phyloP scores from a whole-genome alignment of 2,797 vertebrate species.

The Podargus strigoides region DNA sequence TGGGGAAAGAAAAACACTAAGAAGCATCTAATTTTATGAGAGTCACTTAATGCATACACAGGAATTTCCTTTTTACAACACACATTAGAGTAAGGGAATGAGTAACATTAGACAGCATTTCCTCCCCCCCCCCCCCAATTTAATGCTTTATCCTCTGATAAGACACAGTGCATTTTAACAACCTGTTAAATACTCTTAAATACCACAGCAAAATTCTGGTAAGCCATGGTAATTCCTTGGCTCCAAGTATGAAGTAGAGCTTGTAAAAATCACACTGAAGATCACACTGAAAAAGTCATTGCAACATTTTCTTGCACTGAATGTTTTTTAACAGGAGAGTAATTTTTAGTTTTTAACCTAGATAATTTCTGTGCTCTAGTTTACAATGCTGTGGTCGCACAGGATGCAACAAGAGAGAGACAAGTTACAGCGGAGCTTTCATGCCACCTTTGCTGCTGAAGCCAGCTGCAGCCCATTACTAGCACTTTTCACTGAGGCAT shows the following conservation, averaged over 20 bases:
- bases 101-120: background rate
- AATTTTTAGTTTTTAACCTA: background rate
- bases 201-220: background rate
- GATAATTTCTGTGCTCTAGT: background rate
- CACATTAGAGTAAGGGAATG: background rate
- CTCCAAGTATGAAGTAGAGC: background rate
- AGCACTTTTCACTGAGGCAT: background rate
- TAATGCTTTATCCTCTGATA: background rate
- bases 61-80: background rate
- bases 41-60: background rate
- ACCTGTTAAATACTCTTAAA: background rate
- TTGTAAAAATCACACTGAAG: background rate
- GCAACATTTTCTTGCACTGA: background rate
- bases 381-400: background rate
- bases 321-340: background rate
- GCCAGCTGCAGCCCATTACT: background rate
- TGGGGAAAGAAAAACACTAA: background rate
- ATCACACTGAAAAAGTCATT: background rate
- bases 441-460: background rate
- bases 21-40: background rate
- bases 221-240: background rate
- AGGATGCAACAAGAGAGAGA: background rate
- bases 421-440: background rate
- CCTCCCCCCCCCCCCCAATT: background rate
- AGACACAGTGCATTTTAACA: background rate